Conservation (phyloP, 92 coral and sea anemone species). For the Phenganax stokvisi region DNA sequence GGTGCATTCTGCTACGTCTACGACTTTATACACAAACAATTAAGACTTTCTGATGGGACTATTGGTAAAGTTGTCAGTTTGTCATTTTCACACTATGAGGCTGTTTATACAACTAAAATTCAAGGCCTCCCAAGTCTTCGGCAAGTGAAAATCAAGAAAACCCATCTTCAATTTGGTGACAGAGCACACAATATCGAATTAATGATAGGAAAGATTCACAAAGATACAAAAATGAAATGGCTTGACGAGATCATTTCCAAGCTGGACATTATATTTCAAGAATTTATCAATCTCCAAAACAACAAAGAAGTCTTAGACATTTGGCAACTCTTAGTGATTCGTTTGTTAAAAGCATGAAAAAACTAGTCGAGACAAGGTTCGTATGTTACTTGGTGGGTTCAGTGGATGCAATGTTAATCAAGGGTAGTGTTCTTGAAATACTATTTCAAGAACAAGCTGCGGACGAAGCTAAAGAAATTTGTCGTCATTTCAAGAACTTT, state of each 20-base stretch:
- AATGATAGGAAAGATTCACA: slow-evolving; percentile 24
- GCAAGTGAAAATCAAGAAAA: slow-evolving; percentile 10
- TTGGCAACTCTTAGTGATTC: slow-evolving; percentile 29
- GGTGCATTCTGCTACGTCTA: slow-evolving; percentile 14
- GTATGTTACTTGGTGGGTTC: slow-evolving; percentile 26
- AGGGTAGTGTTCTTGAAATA: slow-evolving; percentile 5
- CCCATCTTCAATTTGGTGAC: slow-evolving; percentile 27
- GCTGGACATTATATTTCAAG: slow-evolving; percentile 27
- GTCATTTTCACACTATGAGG: slow-evolving; percentile 23
- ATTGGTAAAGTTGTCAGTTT: slow-evolving; percentile 13
- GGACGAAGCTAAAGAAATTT: slow-evolving; percentile 17
- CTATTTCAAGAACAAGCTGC: slow-evolving; percentile 32
- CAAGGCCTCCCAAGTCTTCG: slow-evolving; percentile 11
- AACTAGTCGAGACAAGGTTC: slow-evolving; percentile 27
- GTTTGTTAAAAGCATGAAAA: slow-evolving; percentile 30
- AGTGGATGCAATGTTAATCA: slow-evolving; percentile 17
- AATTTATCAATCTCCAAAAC: slow-evolving; percentile 33
- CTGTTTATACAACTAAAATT: slow-evolving; percentile 5
- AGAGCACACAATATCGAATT: slow-evolving; percentile 33
- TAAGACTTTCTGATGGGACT: slow-evolving; percentile 22
- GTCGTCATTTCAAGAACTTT: slow-evolving; percentile 21
- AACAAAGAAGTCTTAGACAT: slow-evolving; percentile 32
- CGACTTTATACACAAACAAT: slow-evolving; percentile 17
- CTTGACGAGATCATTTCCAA: slow-evolving; percentile 8
- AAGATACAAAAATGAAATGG: slow-evolving; percentile 24